Evolutionary conservation across 2,888 invertebrate genomes (phyloP), one percentile per base, ranked within the genome.

Genomic region (Cancer borealis): DNA sequence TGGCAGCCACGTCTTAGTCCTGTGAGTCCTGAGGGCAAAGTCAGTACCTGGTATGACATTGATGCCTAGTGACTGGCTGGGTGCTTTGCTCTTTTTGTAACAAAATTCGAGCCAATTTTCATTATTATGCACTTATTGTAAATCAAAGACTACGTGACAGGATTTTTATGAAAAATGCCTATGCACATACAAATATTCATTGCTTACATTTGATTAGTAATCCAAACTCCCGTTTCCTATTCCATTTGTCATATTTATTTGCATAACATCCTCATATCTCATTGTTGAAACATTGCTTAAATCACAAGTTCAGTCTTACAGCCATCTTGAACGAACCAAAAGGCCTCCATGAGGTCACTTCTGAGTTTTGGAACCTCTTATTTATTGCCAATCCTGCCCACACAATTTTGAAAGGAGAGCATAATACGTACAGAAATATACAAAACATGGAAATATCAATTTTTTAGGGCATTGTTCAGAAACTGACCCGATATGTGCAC

Each of bases 11-110:
- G 39, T 84, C 84, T 14, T 17, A 39, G 39, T 84, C 84, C 12
- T 39, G 84, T 84, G 84, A 84, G 84, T 84, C 84, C 84, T 30
- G 84, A 30, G 39, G 84, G 39, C 84, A 84, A 39, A 30, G 30
- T 39, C 21, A 26, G 73, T 26, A 73, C 6, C 8, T 73, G 39
- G 39, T 14, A 39, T 84, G 30, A 14, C 39, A 84, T 3, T 84
- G 21, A 73, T 73, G 73, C 84, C 17, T 14, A 39, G 10, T 30
- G 39, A 39, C 39, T 84, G 39, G 84, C 84, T 84, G 39, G 39
- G 14, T 12, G n/a, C 17, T 39, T 73, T n/a, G n/a, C 8, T 73
- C n/a, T 73, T 73, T 73, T 73, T 26, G n/a, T 73, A 73, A 26
- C n/a, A 73, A 73, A 73, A 73, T 73, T 73, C 4, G 26, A 26